Percentiles rank a stretch among this genome's conserved stretches.
These are phyloP conservation scores for Drosophila vallismaia DNA, from an alignment of 2,888 invertebrate genomes.

Conservation along the genomic window DNA sequence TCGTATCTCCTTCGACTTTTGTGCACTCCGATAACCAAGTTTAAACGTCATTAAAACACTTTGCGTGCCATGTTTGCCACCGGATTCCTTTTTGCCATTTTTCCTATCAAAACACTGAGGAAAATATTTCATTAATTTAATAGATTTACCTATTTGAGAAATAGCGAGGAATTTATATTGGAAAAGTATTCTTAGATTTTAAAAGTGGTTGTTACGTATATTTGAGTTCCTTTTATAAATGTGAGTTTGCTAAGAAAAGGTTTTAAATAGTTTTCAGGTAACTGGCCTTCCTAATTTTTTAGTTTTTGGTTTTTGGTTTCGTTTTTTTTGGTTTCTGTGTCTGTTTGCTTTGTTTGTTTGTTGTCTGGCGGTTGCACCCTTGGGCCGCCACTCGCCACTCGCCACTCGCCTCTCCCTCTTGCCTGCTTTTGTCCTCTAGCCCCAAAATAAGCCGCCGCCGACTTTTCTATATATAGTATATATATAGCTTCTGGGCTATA, in stretches of 20 bases:
- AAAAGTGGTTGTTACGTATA: no score
- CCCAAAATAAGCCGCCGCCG: neutral
- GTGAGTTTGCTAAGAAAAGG: no score
- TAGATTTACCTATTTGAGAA: neutral
- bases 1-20: slow-evolving; percentile 28
- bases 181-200: no score
- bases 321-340: slow-evolving; percentile 25
- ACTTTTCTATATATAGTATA: slow-evolving; percentile 2
- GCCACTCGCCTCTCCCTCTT: no score
- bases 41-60: slow-evolving; percentile 36
- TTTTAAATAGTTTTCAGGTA: neutral
- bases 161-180: no score
- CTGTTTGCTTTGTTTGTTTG: slow-evolving; percentile 25
- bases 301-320: slow-evolving; percentile 23
- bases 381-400: slow-evolving; percentile 8
- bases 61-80: slow-evolving; percentile 18
- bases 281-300: neutral
- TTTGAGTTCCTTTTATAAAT: neutral
- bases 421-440: neutral
- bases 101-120: neutral
- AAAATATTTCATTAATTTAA: neutral
- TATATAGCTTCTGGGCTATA: neutral
- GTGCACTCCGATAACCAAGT: slow-evolving; percentile 34
- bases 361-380: slow-evolving; percentile 32
- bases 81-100: slow-evolving; percentile 5